These are phyloP conservation scores for Pseudomugil tenellus DNA, from an alignment of 2,797 vertebrate species.

Conservation along the genomic window DNA sequence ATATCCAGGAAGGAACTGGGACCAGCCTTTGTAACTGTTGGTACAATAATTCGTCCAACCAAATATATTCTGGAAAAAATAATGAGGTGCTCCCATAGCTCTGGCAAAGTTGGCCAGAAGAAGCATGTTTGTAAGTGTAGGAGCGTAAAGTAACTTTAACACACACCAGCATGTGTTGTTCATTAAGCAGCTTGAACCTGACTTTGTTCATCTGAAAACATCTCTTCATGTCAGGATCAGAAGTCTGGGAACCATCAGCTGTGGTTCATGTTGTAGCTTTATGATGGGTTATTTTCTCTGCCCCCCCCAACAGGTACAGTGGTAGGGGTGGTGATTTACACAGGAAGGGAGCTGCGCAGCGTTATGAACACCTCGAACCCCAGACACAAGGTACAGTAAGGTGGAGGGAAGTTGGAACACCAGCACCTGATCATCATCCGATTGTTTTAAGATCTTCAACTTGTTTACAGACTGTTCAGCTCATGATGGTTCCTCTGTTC, in stretches of 20 bases:
- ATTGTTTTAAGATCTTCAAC: not conserved
- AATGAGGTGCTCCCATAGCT: constrained; percentile 7
- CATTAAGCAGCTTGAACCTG: constrained; percentile 55
- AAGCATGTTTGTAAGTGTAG: constrained; percentile 14
- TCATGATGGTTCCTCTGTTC: constrained; percentile 13
- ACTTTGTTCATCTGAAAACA: constrained; percentile 58
- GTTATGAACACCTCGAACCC: constrained; percentile 99
- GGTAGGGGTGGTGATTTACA: constrained; percentile 97
- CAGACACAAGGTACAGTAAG: constrained; percentile 90
- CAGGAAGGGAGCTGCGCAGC: constrained; percentile 95
- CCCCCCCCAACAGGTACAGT: constrained; percentile 86
- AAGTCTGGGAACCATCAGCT: constrained; percentile 63
- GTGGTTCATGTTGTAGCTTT: constrained; percentile 59
- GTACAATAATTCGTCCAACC: constrained; percentile 29
- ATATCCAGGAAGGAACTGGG: constrained; percentile 22
- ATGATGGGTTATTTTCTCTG: constrained; percentile 32
- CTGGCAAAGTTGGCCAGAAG: constrained; percentile 3
- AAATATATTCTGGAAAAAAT: constrained; percentile 15
- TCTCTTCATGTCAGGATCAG: constrained; percentile 52
- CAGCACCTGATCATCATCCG: not conserved
- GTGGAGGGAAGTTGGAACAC: constrained; percentile 4
- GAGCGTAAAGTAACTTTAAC: constrained; percentile 27
- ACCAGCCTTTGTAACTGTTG: constrained; percentile 7
- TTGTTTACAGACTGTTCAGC: not conserved
- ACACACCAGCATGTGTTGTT: constrained; percentile 41